phyloP scores from a whole-genome alignment of 53 echinoderm and acorn worm genomes.

The Luidia sarsii region DNA sequence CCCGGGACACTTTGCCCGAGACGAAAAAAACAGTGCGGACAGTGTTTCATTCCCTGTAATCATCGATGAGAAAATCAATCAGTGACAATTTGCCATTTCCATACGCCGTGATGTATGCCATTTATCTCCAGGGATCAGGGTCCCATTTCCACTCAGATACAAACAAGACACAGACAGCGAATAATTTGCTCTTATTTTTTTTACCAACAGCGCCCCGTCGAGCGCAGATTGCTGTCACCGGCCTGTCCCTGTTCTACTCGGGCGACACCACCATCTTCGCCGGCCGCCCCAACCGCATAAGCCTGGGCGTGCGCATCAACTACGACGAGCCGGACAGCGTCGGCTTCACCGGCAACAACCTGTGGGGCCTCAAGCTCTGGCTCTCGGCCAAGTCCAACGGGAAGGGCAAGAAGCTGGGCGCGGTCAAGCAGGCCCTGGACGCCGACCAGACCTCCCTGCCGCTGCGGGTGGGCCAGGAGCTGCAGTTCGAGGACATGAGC shows the following conservation, averaged over 20 bases:
- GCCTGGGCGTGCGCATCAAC: slow-evolving; percentile 35
- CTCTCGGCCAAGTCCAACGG: slow-evolving; percentile 66
- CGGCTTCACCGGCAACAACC: slow-evolving; percentile 51
- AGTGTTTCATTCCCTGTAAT: too few species aligned
- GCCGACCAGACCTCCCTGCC: slow-evolving; percentile 24
- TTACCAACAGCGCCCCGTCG: not conserved
- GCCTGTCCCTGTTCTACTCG: slow-evolving; percentile 32
- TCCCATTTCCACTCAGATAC: too few species aligned
- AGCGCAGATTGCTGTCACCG: slow-evolving; percentile 39
- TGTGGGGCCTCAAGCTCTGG: slow-evolving; percentile 71
- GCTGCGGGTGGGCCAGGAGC: slow-evolving; percentile 11
- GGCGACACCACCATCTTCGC: not conserved
- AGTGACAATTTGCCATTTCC: too few species aligned
- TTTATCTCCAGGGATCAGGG: too few species aligned
- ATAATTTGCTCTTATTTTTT: not conserved
- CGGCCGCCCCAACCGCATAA: slow-evolving; percentile 30
- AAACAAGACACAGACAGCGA: not conserved
- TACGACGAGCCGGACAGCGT: slow-evolving; percentile 46
- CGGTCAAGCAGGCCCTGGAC: slow-evolving; percentile 38
- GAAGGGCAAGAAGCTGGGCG: slow-evolving; percentile 49
- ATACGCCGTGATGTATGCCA: not conserved
- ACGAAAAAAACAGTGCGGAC: too few species aligned
- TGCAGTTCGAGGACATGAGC: slow-evolving; percentile 37
- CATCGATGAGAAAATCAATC: too few species aligned
- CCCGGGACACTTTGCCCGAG: too few species aligned